These are phyloP conservation scores for Eupleurogrammus muticus DNA, from an alignment of 2,797 vertebrate genomes.

Conservation along the genomic window DNA sequence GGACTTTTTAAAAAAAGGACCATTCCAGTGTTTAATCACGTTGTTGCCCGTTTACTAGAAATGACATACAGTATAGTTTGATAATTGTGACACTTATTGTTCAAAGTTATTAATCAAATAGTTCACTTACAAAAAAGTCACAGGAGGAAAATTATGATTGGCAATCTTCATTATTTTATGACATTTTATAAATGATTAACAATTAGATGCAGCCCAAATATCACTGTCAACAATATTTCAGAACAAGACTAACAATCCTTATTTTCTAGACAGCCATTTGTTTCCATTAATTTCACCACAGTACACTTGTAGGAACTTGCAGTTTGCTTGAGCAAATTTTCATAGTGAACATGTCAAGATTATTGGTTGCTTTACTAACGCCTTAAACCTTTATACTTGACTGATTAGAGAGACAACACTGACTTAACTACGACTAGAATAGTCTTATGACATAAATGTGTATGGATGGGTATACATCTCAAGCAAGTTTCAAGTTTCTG, in stretches of 20 bases:
- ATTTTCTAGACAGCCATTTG: background rate
- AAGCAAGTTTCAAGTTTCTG: constrained; percentile 18
- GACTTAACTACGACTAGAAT: background rate
- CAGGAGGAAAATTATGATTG: too few species aligned
- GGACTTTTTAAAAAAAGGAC: background rate
- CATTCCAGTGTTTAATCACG: background rate
- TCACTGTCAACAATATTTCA: background rate
- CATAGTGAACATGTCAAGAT: constrained; percentile 13
- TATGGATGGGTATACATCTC: background rate
- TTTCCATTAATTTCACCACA: background rate
- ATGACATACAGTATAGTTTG: background rate
- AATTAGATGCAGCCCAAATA: background rate
- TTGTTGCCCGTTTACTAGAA: constrained; percentile 21
- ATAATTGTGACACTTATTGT: background rate
- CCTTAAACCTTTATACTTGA: background rate
- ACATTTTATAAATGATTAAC: background rate
- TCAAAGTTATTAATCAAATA: too few species aligned
- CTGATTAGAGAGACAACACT: background rate
- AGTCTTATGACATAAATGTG: too few species aligned
- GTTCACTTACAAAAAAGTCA: too few species aligned
- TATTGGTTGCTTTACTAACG: background rate
- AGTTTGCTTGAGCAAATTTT: constrained; percentile 4
- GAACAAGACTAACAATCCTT: background rate
- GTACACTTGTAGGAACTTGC: constrained; percentile 20
- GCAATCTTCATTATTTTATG: background rate